phyloP scores from a whole-genome alignment of 1,140 invertebrate genomes.

The Caenorhabditis inopinata region DNA sequence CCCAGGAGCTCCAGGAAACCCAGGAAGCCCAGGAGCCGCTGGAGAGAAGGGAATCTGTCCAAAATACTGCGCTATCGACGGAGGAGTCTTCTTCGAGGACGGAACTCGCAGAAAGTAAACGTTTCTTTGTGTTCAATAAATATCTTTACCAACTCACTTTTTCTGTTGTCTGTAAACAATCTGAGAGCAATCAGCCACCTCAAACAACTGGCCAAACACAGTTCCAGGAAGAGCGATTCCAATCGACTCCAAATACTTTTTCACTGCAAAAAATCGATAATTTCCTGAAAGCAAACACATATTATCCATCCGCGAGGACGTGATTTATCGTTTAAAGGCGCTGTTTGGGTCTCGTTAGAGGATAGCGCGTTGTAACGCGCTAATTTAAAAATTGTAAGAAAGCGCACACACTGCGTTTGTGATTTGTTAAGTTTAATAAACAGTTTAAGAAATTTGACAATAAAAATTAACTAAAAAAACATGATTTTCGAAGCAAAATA shows the following conservation, averaged over 20 bases:
- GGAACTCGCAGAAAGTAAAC: not conserved
- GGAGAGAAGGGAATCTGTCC: constrained; percentile 39
- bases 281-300: not conserved
- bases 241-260: not conserved
- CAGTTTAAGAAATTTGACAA: too few species aligned
- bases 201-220: not conserved
- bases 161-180: not conserved
- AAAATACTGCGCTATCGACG: constrained; percentile 14
- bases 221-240: not conserved
- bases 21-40: constrained; percentile 21
- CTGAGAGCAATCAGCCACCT: constrained; percentile 16
- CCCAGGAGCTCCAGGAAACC: constrained; percentile 42
- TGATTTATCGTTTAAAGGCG: too few species aligned
- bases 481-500: too few species aligned
- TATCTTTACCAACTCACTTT: constrained; percentile 15
- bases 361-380: too few species aligned
- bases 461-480: too few species aligned
- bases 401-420: too few species aligned
- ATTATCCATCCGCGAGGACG: too few species aligned
- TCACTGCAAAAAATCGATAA: not conserved
- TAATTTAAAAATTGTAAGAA: too few species aligned
- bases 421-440: too few species aligned
- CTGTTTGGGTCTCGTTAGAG: too few species aligned
- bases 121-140: too few species aligned
- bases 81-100: constrained; percentile 18